Base-by-base conservation (phyloP, 2,888 invertebrate genomes). In the Mythimna lalbum region DNA sequence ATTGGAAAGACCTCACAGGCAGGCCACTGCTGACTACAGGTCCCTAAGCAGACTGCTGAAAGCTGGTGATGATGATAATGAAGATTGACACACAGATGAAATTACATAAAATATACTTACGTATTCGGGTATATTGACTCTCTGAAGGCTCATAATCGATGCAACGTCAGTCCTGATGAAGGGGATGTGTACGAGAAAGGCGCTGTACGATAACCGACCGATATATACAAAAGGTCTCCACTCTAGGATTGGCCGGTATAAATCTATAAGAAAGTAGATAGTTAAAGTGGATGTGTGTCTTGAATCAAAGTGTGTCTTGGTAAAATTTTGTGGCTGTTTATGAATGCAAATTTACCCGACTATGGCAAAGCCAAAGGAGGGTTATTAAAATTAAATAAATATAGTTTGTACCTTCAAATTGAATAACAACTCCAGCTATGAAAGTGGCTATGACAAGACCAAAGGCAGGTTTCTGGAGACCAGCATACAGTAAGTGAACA, bases 401-500 rank as follows among this genome's bases (percentile, higher is more conserved):
- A 49, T 9, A 39, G 17, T 21, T 47, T 2, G 2, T 82, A 93
- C 93, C 84, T 74, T 93, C 92, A 53, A 88, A 71, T 71, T 86
- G 86, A 27, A 89, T 85, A 14, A 88, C 75, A 31, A 86, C 57
- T 17, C 89, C 89, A 1, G 87, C 39, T 0, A 90, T 63, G 0
- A 86, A 1, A 4, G 84, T 3, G 0, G 76, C 71, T 0, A 88
- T 7, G 0, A 81, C 0, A 0, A 83, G 7, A 0, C 84, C 86
- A 62, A 89, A 91, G 19, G 83, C 17, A 17, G 71, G 76, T 31
- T 75, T 71, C 23, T 31, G 4, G 3, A 75, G 31, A 14, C 78
- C 81, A 1, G 89, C 81, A 63, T 84, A 88, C 3, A 89, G 31
- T 7, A 84, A 69, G 1, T 89, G 80, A 2, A 80, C 7, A 4